These are phyloP conservation scores for Zygogramma bicolorata DNA, from an alignment of 2,888 invertebrate genomes.

Conservation along the genomic window DNA sequence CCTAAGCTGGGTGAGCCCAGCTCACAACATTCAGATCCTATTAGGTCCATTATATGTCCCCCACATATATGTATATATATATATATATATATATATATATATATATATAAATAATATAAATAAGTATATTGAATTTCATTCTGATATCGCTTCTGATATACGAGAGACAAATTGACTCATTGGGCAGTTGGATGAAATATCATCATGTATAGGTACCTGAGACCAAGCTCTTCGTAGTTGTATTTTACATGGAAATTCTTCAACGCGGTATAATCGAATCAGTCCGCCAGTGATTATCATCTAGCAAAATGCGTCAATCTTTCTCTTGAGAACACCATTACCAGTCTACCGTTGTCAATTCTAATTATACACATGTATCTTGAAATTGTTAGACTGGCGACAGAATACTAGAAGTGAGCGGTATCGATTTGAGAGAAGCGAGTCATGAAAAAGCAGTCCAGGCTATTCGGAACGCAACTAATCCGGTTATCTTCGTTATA, in stretches of 20 bases:
- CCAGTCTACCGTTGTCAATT: neutral
- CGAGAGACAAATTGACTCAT: too few species aligned
- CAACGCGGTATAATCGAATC: neutral
- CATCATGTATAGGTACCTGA: too few species aligned
- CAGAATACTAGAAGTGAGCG: constrained; percentile 91
- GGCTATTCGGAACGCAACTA: constrained; percentile 91
- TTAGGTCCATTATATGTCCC: too few species aligned
- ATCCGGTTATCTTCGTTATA: constrained; percentile 90
- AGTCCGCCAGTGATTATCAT: neutral
- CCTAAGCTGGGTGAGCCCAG: too few species aligned
- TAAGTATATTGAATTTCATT: too few species aligned
- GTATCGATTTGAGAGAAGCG: constrained; percentile 88
- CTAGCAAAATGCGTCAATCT: neutral
- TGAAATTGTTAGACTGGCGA: constrained; percentile 80
- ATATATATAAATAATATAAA: too few species aligned
- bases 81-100: too few species aligned
- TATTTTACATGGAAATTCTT: neutral
- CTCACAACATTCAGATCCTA: too few species aligned
- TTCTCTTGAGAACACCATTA: neutral
- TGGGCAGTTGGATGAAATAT: too few species aligned
- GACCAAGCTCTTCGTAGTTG: too few species aligned
- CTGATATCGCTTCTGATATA: too few species aligned
- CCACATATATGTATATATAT: too few species aligned
- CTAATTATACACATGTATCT: constrained; percentile 22
- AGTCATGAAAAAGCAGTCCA: constrained; percentile 95